These are phyloP conservation scores for Minunthozetes semirufus DNA, from an alignment of 2,888 invertebrate species.

Conservation along the genomic window DNA sequence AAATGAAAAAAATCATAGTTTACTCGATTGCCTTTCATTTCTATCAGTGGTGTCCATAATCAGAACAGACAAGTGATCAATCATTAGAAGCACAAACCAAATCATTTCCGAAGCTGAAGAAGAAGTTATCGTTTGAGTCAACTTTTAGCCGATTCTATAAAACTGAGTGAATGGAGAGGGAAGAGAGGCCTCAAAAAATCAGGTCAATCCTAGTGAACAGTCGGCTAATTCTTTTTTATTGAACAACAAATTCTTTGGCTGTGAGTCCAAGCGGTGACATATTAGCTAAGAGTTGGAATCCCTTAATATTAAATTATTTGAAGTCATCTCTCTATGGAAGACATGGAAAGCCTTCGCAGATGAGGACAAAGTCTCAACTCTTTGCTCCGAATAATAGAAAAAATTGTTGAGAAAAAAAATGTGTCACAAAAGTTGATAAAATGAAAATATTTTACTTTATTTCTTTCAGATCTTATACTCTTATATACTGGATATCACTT, in stretches of 20 bases:
- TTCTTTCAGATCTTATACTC: too few species aligned
- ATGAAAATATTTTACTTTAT: too few species aligned
- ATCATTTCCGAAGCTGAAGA: neutral
- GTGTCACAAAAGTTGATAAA: too few species aligned
- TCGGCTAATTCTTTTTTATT: neutral
- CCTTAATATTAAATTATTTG: neutral
- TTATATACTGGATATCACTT: too few species aligned
- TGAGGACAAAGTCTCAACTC: too few species aligned
- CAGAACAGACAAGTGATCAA: slow-evolving; percentile 8
- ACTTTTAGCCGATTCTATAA: neutral
- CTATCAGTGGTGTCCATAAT: neutral
- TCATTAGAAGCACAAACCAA: neutral
- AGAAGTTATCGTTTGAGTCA: neutral
- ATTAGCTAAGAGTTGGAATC: neutral
- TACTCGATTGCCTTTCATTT: slow-evolving; percentile 1
- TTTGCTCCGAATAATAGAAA: too few species aligned
- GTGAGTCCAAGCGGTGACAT: neutral
- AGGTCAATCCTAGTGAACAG: neutral
- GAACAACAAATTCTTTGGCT: neutral
- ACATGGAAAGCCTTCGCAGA: neutral
- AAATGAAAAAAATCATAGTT: slow-evolving; percentile 7
- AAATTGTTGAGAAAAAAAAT: too few species aligned
- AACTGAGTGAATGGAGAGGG: neutral
- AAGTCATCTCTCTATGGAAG: neutral
- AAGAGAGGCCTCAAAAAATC: neutral